Conservation (phyloP, 2,113 vertebrate species). For the Apteryx mantelli region DNA sequence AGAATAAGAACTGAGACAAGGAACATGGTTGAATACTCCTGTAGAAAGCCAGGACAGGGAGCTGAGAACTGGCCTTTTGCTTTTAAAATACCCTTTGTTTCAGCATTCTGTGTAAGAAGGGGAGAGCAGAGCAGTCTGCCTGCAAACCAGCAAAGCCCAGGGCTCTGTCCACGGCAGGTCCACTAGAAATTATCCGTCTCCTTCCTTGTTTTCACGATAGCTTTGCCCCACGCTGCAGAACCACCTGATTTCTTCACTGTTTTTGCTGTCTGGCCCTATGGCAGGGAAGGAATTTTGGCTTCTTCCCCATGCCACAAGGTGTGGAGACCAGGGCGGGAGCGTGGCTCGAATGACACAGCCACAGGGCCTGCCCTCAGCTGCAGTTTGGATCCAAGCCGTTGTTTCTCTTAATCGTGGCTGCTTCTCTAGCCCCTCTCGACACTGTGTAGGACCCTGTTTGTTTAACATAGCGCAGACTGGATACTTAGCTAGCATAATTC, state of each 20-base stretch:
- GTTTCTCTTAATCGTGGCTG: background rate
- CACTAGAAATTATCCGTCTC: background rate
- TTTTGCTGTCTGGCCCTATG: no score
- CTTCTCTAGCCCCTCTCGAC: background rate
- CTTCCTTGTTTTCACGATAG: background rate
- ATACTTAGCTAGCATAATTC: background rate
- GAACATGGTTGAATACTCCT: background rate
- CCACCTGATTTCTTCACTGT: background rate
- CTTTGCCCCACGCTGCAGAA: no score
- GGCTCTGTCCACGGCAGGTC: background rate
- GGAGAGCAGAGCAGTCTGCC: background rate
- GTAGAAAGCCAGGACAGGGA: background rate
- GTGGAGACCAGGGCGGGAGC: background rate
- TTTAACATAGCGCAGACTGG: background rate
- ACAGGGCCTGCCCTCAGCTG: no score
- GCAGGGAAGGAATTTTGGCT: no score
- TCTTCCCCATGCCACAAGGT: background rate
- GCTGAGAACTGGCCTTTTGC: background rate
- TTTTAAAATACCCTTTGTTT: background rate
- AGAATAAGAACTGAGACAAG: background rate
- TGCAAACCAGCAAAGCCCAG: background rate
- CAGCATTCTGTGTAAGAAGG: background rate
- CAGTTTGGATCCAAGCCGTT: background rate
- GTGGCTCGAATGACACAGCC: background rate
- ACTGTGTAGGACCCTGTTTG: no score